Percentiles rank a stretch among this genome's conserved stretches.
Conservation (phyloP, 2,888 invertebrate genomes). For the Hirtodrosophila trivittata region DNA sequence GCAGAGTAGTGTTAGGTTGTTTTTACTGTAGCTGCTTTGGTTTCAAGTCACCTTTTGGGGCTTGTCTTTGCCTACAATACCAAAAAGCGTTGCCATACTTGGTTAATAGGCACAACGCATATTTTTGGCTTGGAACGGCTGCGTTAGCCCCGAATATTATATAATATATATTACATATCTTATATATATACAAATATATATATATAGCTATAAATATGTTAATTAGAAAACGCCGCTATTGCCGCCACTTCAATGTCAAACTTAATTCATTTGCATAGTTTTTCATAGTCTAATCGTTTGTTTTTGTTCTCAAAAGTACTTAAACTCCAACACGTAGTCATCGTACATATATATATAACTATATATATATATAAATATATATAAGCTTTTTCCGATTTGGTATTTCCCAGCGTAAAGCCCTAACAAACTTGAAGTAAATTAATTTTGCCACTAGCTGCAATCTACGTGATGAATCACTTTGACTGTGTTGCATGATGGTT, state of each 20-base stretch:
- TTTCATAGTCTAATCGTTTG: conserved; percentile 1
- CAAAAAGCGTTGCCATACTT: conserved; percentile 18
- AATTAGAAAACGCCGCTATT: not conserved
- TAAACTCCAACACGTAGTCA: not conserved
- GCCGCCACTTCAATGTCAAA: conserved; percentile 14
- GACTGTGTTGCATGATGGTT: too few relatives aligned
- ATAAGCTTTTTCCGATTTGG: not conserved
- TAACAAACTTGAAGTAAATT: not conserved
- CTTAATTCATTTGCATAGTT: conserved; percentile 21
- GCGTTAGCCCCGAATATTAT: too few relatives aligned
- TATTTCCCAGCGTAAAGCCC: conserved; percentile 6
- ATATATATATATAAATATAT: not conserved
- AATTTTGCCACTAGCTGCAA: conserved; percentile 15
- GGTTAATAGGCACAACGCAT: conserved; percentile 19
- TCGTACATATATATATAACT: not conserved
- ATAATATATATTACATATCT: not conserved
- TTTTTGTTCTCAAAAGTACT: not conserved
- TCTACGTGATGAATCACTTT: not conserved
- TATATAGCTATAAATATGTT: not conserved
- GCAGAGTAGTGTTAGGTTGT: too few relatives aligned
- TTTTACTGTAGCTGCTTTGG: conserved; percentile 9
- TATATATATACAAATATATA: not conserved
- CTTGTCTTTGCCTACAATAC: conserved; percentile 1
- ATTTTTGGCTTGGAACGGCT: not conserved
- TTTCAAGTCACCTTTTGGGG: not conserved